Conservation (phyloP, 53 echinoderm and acorn worm species). For the Echinometra lucunter region DNA sequence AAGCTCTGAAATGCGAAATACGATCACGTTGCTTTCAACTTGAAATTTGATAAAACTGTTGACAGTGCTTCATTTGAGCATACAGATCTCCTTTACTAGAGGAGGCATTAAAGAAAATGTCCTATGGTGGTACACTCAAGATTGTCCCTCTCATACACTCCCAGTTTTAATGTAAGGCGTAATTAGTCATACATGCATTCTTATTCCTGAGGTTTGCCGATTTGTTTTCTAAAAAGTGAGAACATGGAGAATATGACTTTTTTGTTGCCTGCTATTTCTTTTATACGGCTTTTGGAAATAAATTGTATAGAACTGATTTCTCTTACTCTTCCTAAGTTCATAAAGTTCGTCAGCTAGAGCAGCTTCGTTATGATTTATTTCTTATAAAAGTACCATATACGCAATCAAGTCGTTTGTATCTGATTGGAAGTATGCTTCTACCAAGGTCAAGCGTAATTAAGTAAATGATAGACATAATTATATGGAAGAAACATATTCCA, state of each 20-base stretch:
- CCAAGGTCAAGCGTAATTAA: not conserved
- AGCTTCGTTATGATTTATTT: no score
- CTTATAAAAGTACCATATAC: no score
- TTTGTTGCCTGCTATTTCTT: not conserved
- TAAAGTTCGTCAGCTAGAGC: no score
- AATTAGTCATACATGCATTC: not conserved
- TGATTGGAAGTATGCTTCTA: not conserved
- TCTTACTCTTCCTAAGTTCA: no score
- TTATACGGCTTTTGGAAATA: not conserved
- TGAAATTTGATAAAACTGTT: no score
- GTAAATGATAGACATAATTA: not conserved
- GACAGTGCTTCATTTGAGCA: no score
- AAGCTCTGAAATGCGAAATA: no score
- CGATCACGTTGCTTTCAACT: no score
- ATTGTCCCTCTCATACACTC: not conserved
- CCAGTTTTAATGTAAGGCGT: not conserved
- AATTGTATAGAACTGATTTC: no score
- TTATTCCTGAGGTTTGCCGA: not conserved
- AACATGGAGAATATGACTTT: not conserved
- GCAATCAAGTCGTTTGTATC: no score
- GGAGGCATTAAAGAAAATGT: not conserved
- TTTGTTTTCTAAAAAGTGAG: not conserved
- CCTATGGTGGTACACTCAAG: not conserved
- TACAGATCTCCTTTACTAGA: not conserved
- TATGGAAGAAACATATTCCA: no score